Conservation (phyloP, 1,140 invertebrate species). For the Drosophila watanabei region DNA sequence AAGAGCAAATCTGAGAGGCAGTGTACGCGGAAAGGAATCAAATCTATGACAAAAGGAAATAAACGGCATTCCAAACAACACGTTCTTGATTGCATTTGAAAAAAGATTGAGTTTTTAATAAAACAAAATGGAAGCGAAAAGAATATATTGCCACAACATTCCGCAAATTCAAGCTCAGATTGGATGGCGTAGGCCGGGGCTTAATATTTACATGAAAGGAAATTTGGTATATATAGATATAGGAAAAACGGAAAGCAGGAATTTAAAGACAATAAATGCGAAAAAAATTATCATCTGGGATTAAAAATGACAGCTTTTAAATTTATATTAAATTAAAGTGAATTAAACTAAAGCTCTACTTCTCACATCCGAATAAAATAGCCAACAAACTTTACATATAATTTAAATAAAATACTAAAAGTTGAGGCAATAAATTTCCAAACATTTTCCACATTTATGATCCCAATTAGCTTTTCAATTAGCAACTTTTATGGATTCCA, state of each 20-base stretch:
- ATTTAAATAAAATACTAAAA: constrained; percentile 10
- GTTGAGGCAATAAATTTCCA: background rate
- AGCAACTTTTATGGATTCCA: constrained; percentile 25
- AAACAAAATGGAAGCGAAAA: constrained; percentile 17
- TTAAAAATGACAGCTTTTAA: no score
- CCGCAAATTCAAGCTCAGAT: background rate
- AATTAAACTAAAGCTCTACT: background rate
- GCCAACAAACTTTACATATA: background rate
- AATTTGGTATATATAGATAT: background rate
- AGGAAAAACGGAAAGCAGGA: background rate
- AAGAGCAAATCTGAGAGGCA: constrained; percentile 40
- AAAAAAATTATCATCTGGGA: no score
- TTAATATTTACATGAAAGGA: constrained; percentile 18
- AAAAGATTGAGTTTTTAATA: constrained; percentile 27
- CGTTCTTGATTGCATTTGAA: constrained; percentile 60
- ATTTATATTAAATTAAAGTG: background rate
- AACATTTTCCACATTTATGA: constrained; percentile 1
- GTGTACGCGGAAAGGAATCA: constrained; percentile 30
- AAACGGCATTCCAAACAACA: constrained; percentile 23
- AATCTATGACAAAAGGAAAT: constrained; percentile 55
- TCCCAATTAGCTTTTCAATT: constrained; percentile 45
- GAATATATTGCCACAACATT: constrained; percentile 33
- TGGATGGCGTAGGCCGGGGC: background rate
- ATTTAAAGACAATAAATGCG: background rate
- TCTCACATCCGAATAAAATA: background rate